Percentiles rank a stretch among this genome's conserved stretches.
These are phyloP conservation scores for Aporophyla nigra DNA, from an alignment of 2,888 invertebrate genomes.

Conservation along the genomic window DNA sequence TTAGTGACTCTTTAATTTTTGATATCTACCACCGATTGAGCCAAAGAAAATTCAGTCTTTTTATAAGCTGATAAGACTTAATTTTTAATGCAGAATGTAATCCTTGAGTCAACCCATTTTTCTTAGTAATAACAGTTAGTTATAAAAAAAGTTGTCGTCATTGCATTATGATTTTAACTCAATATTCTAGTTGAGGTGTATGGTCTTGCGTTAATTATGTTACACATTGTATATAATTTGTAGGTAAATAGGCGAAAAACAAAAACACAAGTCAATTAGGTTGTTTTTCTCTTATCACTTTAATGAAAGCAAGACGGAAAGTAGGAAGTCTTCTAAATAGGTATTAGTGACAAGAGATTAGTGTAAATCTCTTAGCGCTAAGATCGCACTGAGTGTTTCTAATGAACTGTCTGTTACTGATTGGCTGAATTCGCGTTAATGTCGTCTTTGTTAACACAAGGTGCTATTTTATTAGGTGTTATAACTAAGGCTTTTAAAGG, in stretches of 20 bases:
- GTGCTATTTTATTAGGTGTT: background rate
- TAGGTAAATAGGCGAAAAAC: background rate
- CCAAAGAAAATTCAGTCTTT: no score
- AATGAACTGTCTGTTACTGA: conserved; percentile 47
- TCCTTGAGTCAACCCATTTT: no score
- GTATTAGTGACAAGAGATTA: conserved; percentile 49
- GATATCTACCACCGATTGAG: no score
- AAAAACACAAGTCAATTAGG: background rate
- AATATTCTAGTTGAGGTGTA: no score
- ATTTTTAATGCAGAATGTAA: no score
- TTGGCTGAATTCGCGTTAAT: conserved; percentile 19
- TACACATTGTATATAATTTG: no score
- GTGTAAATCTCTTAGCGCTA: conserved; percentile 65
- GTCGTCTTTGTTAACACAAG: conserved; percentile 9
- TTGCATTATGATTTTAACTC: no score
- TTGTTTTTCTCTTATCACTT: background rate
- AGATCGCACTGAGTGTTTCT: conserved; percentile 57
- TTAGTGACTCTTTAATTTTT: no score
- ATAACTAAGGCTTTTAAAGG: background rate
- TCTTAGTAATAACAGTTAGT: no score
- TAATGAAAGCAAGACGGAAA: background rate
- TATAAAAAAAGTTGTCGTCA: no score
- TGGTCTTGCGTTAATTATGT: no score
- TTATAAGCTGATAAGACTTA: no score
- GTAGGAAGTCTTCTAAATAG: background rate